Conservation (phyloP, 2,888 invertebrate genomes). For the Prenolepis imparis region DNA sequence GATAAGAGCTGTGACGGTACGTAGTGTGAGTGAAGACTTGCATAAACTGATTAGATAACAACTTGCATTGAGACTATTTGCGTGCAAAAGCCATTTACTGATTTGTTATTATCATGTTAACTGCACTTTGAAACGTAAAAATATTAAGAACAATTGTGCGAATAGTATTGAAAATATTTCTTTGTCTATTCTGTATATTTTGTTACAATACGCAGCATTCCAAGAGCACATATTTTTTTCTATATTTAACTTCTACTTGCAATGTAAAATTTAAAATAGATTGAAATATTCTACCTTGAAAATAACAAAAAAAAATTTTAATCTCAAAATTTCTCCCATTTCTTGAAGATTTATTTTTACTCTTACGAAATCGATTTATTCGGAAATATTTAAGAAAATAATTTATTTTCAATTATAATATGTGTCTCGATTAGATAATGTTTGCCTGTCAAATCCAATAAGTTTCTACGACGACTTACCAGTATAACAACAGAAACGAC, state of each 20-base stretch:
- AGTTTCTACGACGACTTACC: constrained; percentile 38
- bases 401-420: neutral
- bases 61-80: constrained; percentile 17
- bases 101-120: constrained; percentile 32
- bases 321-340: neutral
- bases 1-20: constrained; percentile 6
- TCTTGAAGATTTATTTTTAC: neutral
- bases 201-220: neutral
- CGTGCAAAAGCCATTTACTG: neutral
- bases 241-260: neutral
- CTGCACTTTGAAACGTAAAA: constrained; percentile 20
- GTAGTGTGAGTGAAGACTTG: constrained; percentile 22
- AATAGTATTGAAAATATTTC: neutral
- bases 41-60: constrained; percentile 53
- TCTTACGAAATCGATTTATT: neutral
- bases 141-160: neutral
- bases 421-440: neutral
- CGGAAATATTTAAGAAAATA: neutral
- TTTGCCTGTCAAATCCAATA: neutral
- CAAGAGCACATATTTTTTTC: neutral
- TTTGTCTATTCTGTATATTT: neutral
- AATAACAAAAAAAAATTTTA: neutral
- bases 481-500: neutral
- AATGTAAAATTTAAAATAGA: neutral
- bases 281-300: neutral